Evolutionary conservation across 2,888 invertebrate genomes (phyloP).

Genomic region (Epinotia ramella): DNA sequence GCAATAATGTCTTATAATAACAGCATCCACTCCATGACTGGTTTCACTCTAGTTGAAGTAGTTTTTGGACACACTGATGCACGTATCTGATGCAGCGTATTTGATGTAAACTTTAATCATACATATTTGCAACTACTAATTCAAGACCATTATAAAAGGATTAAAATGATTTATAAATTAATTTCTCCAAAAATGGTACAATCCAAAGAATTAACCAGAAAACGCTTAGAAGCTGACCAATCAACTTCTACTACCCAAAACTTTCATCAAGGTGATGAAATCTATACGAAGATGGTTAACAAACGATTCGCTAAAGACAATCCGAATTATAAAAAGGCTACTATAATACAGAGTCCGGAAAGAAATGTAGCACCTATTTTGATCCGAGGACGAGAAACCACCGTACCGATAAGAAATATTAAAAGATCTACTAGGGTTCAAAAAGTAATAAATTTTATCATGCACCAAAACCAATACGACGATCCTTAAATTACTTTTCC

Average conservation of each 20-base stretch:
- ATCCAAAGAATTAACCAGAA: not conserved
- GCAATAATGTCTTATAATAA: slow-evolving; percentile 20
- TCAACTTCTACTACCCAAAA: not conserved
- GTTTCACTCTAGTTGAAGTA: slow-evolving; percentile 15
- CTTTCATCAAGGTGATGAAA: slow-evolving; percentile 2
- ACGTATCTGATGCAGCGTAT: not conserved
- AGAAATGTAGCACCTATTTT: slow-evolving; percentile 10
- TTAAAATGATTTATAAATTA: not conserved
- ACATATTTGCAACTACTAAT: slow-evolving; percentile 12
- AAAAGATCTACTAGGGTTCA: not conserved
- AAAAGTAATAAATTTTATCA: no score
- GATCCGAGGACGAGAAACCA: slow-evolving; percentile 8
- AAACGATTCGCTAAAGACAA: slow-evolving; percentile 17
- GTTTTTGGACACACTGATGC: slow-evolving; percentile 13
- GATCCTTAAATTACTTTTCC: no score
- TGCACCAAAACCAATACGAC: no score
- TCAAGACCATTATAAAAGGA: slow-evolving; percentile 9
- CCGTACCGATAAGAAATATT: not conserved
- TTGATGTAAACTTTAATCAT: slow-evolving; percentile 1
- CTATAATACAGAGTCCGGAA: not conserved
- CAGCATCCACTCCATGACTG: slow-evolving; percentile 17
- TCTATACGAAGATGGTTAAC: slow-evolving; percentile 14
- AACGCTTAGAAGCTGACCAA: not conserved
- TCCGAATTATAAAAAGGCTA: not conserved
- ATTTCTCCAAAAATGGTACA: not conserved